phyloP scores from a whole-genome alignment of 2,797 vertebrate species.

The Tamandua tetradactyla region DNA sequence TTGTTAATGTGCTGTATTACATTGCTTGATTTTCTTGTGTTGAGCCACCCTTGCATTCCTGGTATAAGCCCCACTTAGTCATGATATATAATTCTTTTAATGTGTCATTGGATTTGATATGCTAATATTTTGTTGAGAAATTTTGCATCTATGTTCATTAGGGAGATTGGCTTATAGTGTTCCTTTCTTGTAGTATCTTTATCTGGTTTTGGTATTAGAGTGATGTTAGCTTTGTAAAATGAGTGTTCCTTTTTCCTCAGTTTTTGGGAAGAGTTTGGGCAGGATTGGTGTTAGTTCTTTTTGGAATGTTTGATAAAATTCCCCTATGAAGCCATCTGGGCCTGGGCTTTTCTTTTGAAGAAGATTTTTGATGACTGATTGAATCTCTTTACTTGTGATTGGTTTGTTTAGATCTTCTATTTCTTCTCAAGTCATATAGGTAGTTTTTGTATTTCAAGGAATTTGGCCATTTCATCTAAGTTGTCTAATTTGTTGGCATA shows the following conservation, averaged over 20 bases:
- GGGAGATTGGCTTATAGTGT: background rate
- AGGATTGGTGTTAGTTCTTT: slow-evolving; percentile 32
- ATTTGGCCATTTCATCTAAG: too few species aligned
- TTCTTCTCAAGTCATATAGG: too few species aligned
- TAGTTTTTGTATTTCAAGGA: too few species aligned
- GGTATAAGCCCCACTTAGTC: background rate
- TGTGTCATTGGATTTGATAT: background rate
- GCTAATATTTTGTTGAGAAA: background rate
- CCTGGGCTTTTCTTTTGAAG: too few species aligned
- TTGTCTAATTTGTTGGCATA: too few species aligned
- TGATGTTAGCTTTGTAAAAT: background rate
- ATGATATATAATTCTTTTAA: background rate
- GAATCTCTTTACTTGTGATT: too few species aligned
- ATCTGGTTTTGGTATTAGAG: background rate
- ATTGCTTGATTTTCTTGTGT: background rate
- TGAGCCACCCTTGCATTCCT: background rate
- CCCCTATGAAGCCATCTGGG: too few species aligned
- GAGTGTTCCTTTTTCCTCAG: background rate
- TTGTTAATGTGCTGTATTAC: background rate
- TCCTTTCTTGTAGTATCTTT: background rate
- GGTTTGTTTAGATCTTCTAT: too few species aligned
- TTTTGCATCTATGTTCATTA: background rate
- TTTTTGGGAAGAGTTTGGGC: slow-evolving; percentile 22
- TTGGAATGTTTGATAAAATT: too few species aligned
- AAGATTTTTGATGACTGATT: too few species aligned